Conservation (phyloP, 2,113 vertebrate species). For the Pleuronectes platessa region DNA sequence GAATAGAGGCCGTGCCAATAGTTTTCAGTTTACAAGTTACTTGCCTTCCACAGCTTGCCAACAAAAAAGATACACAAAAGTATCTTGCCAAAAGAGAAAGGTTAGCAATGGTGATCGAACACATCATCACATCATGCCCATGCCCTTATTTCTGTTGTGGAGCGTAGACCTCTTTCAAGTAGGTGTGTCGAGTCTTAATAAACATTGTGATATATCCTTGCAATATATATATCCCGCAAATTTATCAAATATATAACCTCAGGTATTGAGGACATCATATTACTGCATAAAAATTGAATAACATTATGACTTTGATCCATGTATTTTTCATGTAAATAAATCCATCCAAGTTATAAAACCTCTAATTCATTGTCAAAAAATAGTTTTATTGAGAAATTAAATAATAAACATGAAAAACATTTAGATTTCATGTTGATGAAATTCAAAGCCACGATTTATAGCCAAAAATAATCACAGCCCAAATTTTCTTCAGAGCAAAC, state of each 20-base stretch:
- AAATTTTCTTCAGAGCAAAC: slow-evolving; percentile 6
- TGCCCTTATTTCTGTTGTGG: not conserved
- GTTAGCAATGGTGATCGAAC: not conserved
- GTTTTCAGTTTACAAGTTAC: not conserved
- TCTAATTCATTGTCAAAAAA: no score
- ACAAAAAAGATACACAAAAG: not conserved
- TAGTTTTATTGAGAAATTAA: not conserved
- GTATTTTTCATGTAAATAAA: not conserved
- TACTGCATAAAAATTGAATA: not conserved
- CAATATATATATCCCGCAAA: no score
- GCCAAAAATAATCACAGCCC: no score
- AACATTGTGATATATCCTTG: not conserved
- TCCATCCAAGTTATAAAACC: no score
- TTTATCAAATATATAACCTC: not conserved
- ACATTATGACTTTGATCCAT: not conserved
- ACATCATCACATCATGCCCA: not conserved
- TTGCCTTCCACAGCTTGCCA: not conserved
- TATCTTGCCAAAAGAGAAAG: not conserved
- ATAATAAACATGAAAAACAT: not conserved
- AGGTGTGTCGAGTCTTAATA: not conserved
- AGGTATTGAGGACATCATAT: not conserved
- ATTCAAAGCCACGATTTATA: no score
- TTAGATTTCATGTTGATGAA: no score
- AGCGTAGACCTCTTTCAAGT: not conserved
- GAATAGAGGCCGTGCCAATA: not conserved